These are phyloP conservation scores for Hirudo medicinalis DNA, from an alignment of 1,140 invertebrate genomes.

Conservation along the genomic window DNA sequence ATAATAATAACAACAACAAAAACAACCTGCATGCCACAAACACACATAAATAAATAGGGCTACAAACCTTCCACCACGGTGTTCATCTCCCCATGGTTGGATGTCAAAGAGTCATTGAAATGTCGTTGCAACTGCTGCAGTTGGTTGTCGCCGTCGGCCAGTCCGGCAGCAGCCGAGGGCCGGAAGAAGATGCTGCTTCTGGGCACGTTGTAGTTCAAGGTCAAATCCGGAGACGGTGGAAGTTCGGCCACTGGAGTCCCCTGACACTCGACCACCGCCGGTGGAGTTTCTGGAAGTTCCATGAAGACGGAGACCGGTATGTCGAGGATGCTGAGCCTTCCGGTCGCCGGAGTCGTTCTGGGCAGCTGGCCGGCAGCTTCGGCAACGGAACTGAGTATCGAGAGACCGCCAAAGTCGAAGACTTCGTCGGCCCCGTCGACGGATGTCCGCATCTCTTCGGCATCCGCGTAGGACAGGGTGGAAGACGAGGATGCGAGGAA, in stretches of 20 bases:
- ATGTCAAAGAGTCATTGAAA: no score
- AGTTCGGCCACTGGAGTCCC: background rate
- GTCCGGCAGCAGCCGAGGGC: background rate
- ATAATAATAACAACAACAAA: no score
- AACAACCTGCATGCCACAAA: no score
- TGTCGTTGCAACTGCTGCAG: background rate
- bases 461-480: no score
- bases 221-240: background rate
- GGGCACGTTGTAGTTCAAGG: slow-evolving; percentile 5
- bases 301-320: background rate
- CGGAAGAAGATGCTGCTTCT: background rate
- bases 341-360: background rate
- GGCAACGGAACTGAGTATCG: background rate
- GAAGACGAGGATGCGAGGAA: no score
- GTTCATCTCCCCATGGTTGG: no score
- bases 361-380: background rate
- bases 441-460: no score
- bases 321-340: background rate
- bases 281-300: background rate
- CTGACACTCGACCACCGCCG: background rate
- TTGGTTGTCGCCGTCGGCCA: background rate
- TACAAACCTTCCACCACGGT: no score
- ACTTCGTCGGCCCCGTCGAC: no score
- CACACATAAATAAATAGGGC: no score
- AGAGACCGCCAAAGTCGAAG: background rate